Evolutionary conservation across 2,113 vertebrate genomes (phyloP).

Genomic region (Zosterops hypoxanthus): DNA sequence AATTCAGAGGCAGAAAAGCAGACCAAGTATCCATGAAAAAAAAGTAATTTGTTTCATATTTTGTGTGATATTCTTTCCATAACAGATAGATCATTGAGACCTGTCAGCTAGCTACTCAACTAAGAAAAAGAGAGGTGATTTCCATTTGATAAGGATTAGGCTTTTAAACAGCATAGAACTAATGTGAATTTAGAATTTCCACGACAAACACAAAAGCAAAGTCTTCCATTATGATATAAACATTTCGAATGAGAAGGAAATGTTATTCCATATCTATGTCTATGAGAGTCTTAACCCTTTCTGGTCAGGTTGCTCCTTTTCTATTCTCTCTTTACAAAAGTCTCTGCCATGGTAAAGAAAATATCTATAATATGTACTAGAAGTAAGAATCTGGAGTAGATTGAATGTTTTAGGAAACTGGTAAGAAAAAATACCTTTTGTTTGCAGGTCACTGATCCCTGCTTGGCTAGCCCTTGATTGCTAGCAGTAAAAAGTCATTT

Average conservation of each 20-base stretch:
- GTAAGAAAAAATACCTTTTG: neutral
- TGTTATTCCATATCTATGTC: neutral
- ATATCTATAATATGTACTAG: neutral
- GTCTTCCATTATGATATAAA: slow-evolving; percentile 29
- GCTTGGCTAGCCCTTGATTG: neutral
- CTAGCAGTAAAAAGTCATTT: neutral
- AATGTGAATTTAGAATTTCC: slow-evolving; percentile 10
- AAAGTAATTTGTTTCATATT: neutral
- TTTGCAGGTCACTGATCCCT: neutral
- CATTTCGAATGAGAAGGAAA: slow-evolving; percentile 1
- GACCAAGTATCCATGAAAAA: neutral
- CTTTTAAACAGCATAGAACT: slow-evolving; percentile 11
- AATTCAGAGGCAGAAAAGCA: slow-evolving; percentile 7
- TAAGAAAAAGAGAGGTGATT: neutral
- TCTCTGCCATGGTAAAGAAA: neutral
- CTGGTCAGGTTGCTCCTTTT: neutral
- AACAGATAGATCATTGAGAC: slow-evolving; percentile 2
- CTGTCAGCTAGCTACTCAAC: neutral
- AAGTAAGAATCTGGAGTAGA: neutral
- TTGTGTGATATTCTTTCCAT: neutral
- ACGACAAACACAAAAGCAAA: slow-evolving; percentile 17
- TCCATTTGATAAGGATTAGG: slow-evolving; percentile 45
- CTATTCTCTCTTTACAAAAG: neutral
- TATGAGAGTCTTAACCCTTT: neutral
- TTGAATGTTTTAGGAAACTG: neutral